Percentiles rank a stretch among this genome's conserved stretches.
Conservation (phyloP, 2,113 vertebrate species). For the Oenanthe melanoleuca region DNA sequence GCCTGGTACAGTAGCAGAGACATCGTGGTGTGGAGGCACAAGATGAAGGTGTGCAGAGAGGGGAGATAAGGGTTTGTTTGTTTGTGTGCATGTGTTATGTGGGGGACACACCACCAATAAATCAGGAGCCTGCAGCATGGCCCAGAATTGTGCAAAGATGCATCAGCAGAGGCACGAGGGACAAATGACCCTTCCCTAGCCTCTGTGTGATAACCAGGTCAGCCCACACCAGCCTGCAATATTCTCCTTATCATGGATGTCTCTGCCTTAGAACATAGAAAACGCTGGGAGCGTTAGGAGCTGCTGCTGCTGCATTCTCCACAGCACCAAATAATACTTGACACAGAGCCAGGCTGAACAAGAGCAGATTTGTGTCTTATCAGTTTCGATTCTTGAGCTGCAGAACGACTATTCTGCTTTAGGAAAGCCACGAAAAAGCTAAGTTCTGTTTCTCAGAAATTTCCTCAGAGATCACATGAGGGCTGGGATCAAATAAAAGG, state of each 20-base stretch:
- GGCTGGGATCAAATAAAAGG: neutral
- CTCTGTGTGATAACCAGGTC: neutral
- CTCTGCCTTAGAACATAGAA: neutral
- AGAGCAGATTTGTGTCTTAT: fast-evolving
- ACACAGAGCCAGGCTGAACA: neutral
- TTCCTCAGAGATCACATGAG: fast-evolving
- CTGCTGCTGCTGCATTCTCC: neutral
- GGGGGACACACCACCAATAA: no score
- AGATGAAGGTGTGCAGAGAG: no score
- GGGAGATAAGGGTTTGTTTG: no score
- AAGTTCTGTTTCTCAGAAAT: neutral
- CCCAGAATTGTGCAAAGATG: neutral
- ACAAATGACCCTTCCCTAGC: neutral
- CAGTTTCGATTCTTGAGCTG: neutral
- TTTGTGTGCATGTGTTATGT: no score
- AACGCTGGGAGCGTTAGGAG: neutral
- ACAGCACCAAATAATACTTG: neutral
- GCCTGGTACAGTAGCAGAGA: no score
- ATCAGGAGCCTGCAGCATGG: neutral
- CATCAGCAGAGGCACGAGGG: neutral
- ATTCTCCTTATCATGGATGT: neutral
- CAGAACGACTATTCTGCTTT: fast-evolving
- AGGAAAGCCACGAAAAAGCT: fast-evolving
- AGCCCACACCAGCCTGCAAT: neutral
- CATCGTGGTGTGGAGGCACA: no score